Conservation (phyloP, 1,140 invertebrate species). For the Muscidifurax raptorellus region DNA sequence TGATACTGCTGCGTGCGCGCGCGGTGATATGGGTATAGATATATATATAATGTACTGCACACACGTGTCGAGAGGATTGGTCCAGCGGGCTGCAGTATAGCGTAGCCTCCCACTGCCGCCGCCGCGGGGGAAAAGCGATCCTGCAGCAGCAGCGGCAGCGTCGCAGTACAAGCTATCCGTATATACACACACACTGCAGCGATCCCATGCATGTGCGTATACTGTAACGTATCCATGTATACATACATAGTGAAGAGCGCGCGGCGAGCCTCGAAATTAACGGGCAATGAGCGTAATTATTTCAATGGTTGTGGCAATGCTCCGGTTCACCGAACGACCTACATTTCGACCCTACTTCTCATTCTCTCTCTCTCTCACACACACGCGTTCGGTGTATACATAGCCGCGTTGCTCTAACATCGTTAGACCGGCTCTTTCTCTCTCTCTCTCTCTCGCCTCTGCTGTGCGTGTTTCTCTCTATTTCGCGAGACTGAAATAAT, state of each 20-base stretch:
- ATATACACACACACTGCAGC: neutral
- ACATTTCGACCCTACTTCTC: constrained; percentile 56
- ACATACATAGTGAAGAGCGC: constrained; percentile 23
- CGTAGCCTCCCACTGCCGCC: neutral
- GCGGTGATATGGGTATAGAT: neutral
- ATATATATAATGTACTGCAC: neutral
- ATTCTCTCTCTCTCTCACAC: neutral
- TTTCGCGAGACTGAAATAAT: neutral
- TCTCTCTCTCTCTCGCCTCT: constrained; percentile 47
- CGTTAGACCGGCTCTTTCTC: constrained; percentile 56
- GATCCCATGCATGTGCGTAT: neutral
- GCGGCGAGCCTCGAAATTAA: constrained; percentile 70
- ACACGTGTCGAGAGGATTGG: constrained; percentile 29
- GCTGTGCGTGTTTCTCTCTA: constrained; percentile 46
- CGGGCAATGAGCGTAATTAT: constrained; percentile 71
- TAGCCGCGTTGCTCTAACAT: constrained; percentile 51
- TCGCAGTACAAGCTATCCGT: neutral
- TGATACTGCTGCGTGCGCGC: neutral
- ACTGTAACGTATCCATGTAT: neutral
- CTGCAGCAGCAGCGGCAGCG: neutral
- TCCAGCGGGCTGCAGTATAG: neutral
- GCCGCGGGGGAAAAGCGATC: constrained; percentile 17
- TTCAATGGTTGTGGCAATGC: constrained; percentile 65
- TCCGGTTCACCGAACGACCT: constrained; percentile 61
- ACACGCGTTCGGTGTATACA: neutral